Conservation (phyloP, 2,113 vertebrate genomes). For the Podarcis cretensis region DNA sequence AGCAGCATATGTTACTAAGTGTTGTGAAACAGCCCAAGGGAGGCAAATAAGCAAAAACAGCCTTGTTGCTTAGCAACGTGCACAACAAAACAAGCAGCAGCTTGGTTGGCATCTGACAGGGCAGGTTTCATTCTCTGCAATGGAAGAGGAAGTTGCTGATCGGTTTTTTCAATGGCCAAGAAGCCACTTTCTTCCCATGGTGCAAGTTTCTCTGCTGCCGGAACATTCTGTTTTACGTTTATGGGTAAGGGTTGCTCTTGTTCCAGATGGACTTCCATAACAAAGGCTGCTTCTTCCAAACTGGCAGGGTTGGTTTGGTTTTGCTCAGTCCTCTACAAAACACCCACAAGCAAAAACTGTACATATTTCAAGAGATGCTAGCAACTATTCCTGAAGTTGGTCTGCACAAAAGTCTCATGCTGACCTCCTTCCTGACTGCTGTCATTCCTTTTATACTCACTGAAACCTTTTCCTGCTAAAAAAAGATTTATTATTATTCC, state of each 20-base stretch:
- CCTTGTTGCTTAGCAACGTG: slow-evolving; percentile 77
- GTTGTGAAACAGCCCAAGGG: slow-evolving; percentile 85
- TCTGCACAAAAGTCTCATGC: neutral
- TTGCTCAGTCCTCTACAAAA: neutral
- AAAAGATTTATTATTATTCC: too few species aligned
- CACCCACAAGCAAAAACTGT: neutral
- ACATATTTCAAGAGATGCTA: neutral
- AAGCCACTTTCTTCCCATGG: slow-evolving; percentile 45
- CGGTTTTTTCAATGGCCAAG: slow-evolving; percentile 50
- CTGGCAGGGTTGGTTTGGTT: neutral
- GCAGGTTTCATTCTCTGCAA: slow-evolving; percentile 68
- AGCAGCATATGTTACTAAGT: slow-evolving; percentile 77
- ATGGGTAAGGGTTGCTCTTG: neutral
- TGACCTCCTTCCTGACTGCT: neutral
- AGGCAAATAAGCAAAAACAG: slow-evolving; percentile 86
- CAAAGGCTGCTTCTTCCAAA: neutral
- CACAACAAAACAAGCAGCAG: slow-evolving; percentile 81
- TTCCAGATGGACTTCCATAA: neutral
- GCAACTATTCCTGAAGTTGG: neutral
- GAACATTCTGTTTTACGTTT: slow-evolving; percentile 31
- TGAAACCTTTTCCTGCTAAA: neutral
- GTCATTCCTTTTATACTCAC: neutral
- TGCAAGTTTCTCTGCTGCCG: slow-evolving; percentile 35
- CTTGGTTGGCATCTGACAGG: slow-evolving; percentile 70
- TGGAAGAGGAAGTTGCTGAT: slow-evolving; percentile 65